A percentile compares a stretch with the other conserved stretches of the same genome.
Evolutionary conservation across 1,140 invertebrate species (phyloP).

Genomic region (silkworm (Bombyx mori)): DNA sequence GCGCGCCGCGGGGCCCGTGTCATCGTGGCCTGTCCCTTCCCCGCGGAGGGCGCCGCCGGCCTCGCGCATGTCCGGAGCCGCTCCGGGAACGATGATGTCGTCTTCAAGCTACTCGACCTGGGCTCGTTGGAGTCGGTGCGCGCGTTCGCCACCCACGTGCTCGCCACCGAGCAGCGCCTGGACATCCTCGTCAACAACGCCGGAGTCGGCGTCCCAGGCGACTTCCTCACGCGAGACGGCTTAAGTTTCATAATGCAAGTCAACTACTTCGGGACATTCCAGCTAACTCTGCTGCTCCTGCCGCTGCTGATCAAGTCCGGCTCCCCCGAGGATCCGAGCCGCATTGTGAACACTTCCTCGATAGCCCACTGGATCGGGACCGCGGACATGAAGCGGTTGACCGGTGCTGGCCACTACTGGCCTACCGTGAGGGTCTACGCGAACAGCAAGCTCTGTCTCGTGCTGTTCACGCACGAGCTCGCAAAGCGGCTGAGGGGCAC

Average conservation of each 20-base stretch:
- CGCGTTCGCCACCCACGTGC: slow-evolving; percentile 51
- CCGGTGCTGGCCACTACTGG: slow-evolving; percentile 46
- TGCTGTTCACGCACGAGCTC: slow-evolving; percentile 77
- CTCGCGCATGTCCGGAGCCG: slow-evolving; percentile 29
- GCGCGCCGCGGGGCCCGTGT: slow-evolving; percentile 79
- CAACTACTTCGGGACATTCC: slow-evolving; percentile 80
- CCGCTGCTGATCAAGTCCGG: slow-evolving; percentile 67
- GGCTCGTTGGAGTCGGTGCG: slow-evolving; percentile 35
- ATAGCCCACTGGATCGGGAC: slow-evolving; percentile 69
- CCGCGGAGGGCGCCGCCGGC: slow-evolving; percentile 60
- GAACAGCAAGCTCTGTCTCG: slow-evolving; percentile 79
- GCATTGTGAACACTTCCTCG: slow-evolving; percentile 80
- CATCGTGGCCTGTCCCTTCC: slow-evolving; percentile 80
- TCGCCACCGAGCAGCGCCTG: slow-evolving; percentile 67
- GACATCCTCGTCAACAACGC: slow-evolving; percentile 83
- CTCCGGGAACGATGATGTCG: slow-evolving; percentile 38
- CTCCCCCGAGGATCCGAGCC: slow-evolving; percentile 57
- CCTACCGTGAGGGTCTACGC: slow-evolving; percentile 66
- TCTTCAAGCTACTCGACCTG: slow-evolving; percentile 41
- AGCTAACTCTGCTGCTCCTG: slow-evolving; percentile 78
- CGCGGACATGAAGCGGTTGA: slow-evolving; percentile 67
- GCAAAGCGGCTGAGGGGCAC: slow-evolving; percentile 68
- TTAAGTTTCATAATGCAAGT: slow-evolving; percentile 77
- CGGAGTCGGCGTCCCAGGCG: slow-evolving; percentile 68
- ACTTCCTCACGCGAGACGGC: slow-evolving; percentile 72